Base-by-base conservation (phyloP, 2,888 invertebrate species). In the Caenorhabditis wallacei region DNA sequence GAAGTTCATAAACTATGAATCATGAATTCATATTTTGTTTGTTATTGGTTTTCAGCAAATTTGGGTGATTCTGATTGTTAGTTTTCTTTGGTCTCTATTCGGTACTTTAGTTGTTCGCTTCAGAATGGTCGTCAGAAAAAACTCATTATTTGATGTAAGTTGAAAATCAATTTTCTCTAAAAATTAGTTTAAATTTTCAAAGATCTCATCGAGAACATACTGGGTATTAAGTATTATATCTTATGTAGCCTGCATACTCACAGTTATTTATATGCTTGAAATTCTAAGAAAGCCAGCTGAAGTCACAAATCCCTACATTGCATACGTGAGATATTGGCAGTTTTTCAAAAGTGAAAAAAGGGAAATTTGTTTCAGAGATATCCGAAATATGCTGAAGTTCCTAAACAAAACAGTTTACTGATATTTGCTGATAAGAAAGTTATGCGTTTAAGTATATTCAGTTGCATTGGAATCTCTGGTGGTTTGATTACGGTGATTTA, bases 11-110 rank as follows among this genome's bases (percentile, higher is more conserved):
- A n/a, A n/a, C n/a, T n/a, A n/a, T n/a, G n/a, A n/a, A n/a, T n/a
- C n/a, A n/a, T n/a, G n/a, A n/a, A n/a, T n/a, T n/a, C n/a, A n/a
- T n/a, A 16, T 10, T 30, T 8, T 30, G 30, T 30, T 30, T n/a
- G n/a, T n/a, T n/a, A n/a, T n/a, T 13, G 11, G 16, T 40, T 68
- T 66, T 35, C 68, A 75, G 56, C 68, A 61, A 61, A 48, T 69
- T 16, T 76, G 53, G 68, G 24, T 59, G 16, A 7, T 72, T 1
- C 24, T 43, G 4, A 51, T 72, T 13, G 53, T 59, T 30, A 72
- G 72, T 30, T 72, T 72, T 10, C 26, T 72, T 10, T 72, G 72
- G 72, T 51, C 76, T 16, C 40, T 76, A 11, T 76, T 26, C 16
- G 48, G 59, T 0, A 68, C 68, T 13, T 37, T 68, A 11, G 68